These are phyloP conservation scores for Antrozous pallidus DNA, from an alignment of 2,797 vertebrate genomes.

Conservation along the genomic window DNA sequence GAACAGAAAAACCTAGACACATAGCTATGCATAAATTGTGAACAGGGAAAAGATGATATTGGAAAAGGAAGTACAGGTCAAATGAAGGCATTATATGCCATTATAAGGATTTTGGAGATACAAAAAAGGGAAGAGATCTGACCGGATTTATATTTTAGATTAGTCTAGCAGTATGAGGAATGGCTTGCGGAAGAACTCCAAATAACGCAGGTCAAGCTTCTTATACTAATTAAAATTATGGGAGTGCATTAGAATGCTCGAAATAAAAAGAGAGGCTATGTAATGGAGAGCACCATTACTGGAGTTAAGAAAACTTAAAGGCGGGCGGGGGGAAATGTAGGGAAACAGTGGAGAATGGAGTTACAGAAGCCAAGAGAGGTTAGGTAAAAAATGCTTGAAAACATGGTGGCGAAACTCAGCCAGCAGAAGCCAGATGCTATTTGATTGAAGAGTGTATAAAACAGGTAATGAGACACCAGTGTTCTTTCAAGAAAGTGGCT, in stretches of 20 bases:
- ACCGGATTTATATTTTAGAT: slow-evolving; percentile 25
- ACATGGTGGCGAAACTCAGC: neutral
- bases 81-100: neutral
- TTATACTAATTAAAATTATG: neutral
- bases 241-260: neutral
- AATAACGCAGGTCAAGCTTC: neutral
- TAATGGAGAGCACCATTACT: neutral
- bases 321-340: neutral
- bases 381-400: slow-evolving; percentile 29
- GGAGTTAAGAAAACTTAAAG: neutral
- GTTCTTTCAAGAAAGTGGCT: slow-evolving; percentile 4
- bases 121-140: neutral
- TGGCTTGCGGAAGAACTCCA: neutral
- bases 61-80: slow-evolving; percentile 28
- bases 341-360: neutral
- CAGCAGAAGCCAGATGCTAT: neutral
- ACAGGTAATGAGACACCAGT: neutral
- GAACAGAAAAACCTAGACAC: slow-evolving; percentile 22
- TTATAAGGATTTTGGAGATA: slow-evolving; percentile 48
- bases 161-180: neutral
- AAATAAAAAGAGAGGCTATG: neutral
- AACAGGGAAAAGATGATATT: slow-evolving; percentile 9
- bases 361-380: neutral
- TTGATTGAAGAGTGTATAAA: neutral
- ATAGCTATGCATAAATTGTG: slow-evolving; percentile 25